Base-by-base conservation (phyloP, 1,140 invertebrate genomes). In the Samia ricini region DNA sequence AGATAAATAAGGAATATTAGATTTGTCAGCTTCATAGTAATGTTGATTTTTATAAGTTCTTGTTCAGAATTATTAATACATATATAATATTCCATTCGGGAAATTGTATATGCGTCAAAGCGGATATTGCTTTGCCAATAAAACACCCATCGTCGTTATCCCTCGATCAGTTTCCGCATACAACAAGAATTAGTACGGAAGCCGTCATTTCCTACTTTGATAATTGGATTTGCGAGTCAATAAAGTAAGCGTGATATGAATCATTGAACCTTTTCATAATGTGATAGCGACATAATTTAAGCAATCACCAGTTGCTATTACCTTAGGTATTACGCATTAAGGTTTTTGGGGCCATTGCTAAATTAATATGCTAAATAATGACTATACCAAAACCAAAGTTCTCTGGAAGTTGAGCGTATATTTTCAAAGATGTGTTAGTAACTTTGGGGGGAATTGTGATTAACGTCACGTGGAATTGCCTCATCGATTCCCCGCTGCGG, bases 101-200 rank as follows among this genome's bases (percentile, higher is more conserved):
- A 29, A 29, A 29, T 29, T 8, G 26, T 8, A 5, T 2, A 29
- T 29, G 26, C 26, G 4, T 29, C 6, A 29, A 29, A 29, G 26
- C 26, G 21, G n/a, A 12, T 22, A 56, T 56, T 10, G 6, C 48
- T 48, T 58, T 51, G 29, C 55, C 48, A 51, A 63, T 55, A 56
- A 15, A 60, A 56, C 54, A 36, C 22, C 29, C 51, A 29, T 72
- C 54, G 52, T 26, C 50, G 63, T 63, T 69, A 71, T 69, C 66
- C 67, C 73, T 74, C 65, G 29, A 64, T 68, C 56, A 60, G 57
- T 67, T 77, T 83, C 75, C 76, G 77, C 66, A 54, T 71, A 49
- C 58, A 57, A 62, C 60, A 71, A 77, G 74, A 86, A 86, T 77
- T 77, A 80, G 60, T 63, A 58, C 75, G 81, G 83, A 84, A 86